Evolutionary conservation across 2,888 invertebrate species (phyloP), one percentile per base, ranked within the genome.

Genomic region (Sminthurides aquaticus): DNA sequence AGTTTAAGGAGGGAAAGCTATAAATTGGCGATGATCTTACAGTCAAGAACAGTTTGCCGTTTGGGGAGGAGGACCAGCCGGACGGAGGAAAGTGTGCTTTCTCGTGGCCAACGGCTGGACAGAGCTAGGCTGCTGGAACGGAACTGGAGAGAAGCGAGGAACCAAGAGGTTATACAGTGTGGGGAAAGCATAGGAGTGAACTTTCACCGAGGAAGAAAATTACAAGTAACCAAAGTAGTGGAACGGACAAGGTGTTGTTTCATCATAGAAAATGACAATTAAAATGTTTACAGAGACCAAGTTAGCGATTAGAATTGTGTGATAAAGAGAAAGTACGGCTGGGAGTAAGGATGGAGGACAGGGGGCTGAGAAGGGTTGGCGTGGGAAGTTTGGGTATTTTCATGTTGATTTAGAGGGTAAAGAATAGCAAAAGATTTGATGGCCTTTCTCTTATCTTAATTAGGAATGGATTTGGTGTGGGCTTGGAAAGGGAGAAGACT

Each of bases 401-500:
- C 22, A 20, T 20, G 52, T 52, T 52, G 52, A 52, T 52, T 52
- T 22, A 52, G 52, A 52, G 43, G 8, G 43, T 34, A 34, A 34
- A 20, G 22, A 52, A 52, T 15, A 52, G 52, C 5, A 52, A 15
- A 15, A 52, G 52, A 52, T 52, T 52, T 52, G 52, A 52, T 52
- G 52, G 20, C 22, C 43, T 34, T 8, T 20, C 52, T 52, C 52
- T 52, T 52, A 52, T 52, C 52, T 52, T 52, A 52, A 52, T 52
- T 52, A 52, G 20, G 52, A 52, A 52, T 52, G 52, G 52, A 52
- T 52, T 52, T 52, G 5, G 52, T 43, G 52, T 34, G 43, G 43
- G 8, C 43, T 5, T 34, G 43, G 43, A 11, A 34, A n/a, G n/a
- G n/a, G n/a, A n/a, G n/a, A n/a, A n/a, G n/a, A n/a, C n/a, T n/a